Conservation (phyloP, 2,888 invertebrate genomes). For the Perizoma flavofasciatum region DNA sequence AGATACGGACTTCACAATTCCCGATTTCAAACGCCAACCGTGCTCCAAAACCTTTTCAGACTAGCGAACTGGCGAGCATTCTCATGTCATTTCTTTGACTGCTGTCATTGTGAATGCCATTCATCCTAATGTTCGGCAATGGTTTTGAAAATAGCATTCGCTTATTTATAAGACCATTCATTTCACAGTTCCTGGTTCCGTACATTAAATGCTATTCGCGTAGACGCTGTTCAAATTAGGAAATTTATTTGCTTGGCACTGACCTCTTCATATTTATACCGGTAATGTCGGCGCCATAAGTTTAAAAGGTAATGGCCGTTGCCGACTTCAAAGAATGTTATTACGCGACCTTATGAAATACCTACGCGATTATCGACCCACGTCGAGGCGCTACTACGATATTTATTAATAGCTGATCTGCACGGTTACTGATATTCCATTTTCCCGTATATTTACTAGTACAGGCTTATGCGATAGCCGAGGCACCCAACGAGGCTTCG, state of each 20-base stretch:
- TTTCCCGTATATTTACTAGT: constrained; percentile 44
- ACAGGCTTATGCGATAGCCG: constrained; percentile 45
- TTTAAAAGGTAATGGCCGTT: constrained; percentile 51
- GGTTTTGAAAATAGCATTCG: constrained; percentile 42
- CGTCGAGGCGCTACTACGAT: constrained; percentile 24
- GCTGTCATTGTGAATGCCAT: constrained; percentile 41
- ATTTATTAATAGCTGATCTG: constrained; percentile 45
- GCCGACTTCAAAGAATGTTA: constrained; percentile 46
- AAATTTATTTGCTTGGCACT: constrained; percentile 32
- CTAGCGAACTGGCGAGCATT: constrained; percentile 42
- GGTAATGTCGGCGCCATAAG: constrained; percentile 45
- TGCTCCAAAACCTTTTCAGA: constrained; percentile 46
- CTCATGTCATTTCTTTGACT: constrained; percentile 48
- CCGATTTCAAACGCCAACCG: constrained; percentile 45
- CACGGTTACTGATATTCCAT: constrained; percentile 46
- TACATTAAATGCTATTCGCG: constrained; percentile 32
- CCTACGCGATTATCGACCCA: constrained; percentile 37
- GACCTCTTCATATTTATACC: constrained; percentile 28
- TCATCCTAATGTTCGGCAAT: constrained; percentile 44
- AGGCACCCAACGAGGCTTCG: constrained; percentile 46
- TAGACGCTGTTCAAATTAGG: constrained; percentile 33
- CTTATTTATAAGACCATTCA: constrained; percentile 36
- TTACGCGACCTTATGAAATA: constrained; percentile 46
- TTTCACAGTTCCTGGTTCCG: constrained; percentile 39
- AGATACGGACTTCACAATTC: constrained; percentile 42